Conservation (phyloP, 2,113 vertebrate species). For the Colinus virginianus region DNA sequence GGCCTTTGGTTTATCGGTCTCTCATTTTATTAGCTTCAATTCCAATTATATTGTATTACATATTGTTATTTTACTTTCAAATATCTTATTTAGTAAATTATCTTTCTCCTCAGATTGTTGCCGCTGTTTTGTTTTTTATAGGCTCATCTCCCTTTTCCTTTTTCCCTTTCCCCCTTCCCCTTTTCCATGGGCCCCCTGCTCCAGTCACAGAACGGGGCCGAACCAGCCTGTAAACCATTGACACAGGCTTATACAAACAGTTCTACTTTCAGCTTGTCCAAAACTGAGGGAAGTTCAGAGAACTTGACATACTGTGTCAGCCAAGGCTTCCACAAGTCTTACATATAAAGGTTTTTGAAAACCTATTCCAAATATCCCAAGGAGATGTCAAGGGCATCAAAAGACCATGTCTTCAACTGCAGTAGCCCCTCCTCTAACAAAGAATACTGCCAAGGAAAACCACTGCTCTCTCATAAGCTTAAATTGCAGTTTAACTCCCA, state of each 20-base stretch:
- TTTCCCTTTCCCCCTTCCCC: no score
- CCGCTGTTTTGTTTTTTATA: no score
- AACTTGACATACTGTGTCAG: not conserved
- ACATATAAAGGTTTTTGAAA: not conserved
- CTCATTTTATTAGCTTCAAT: no score
- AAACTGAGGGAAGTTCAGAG: not conserved
- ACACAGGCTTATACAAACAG: not conserved
- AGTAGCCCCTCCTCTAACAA: not conserved
- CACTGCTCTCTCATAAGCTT: not conserved
- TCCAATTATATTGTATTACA: no score
- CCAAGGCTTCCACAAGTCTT: not conserved
- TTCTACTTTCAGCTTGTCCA: not conserved
- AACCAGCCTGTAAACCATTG: no score
- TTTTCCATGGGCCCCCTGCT: no score
- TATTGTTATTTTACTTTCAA: no score
- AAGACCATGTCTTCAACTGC: not conserved
- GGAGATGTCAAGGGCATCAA: not conserved
- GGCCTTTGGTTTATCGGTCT: no score
- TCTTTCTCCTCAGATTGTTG: no score
- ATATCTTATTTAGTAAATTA: no score
- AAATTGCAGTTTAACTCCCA: not conserved
- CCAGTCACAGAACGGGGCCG: no score
- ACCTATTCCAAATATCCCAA: not conserved
- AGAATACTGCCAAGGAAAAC: not conserved
- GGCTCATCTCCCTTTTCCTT: no score